Conservation (phyloP, 1,140 invertebrate species). For the Drosophila miranda region DNA sequence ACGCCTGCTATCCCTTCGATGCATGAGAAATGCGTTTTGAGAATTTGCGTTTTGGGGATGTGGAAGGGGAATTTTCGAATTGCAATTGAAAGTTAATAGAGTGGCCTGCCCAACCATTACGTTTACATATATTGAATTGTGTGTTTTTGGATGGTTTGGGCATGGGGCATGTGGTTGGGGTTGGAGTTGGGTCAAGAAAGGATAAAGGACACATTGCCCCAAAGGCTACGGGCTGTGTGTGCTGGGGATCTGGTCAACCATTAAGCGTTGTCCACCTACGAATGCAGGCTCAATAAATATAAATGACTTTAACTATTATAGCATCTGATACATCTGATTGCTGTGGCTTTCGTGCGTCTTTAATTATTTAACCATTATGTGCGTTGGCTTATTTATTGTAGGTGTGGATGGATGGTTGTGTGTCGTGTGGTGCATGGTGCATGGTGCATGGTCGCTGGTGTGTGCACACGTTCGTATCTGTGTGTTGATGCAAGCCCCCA, state of each 20-base stretch:
- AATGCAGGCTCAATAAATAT: conserved; percentile 57
- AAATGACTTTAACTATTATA: conserved; percentile 56
- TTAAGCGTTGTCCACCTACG: conserved; percentile 15
- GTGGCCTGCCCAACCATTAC: conserved; percentile 17
- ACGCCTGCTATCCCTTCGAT: conserved; percentile 3
- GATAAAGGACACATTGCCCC: conserved; percentile 10
- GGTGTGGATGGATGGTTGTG: conserved; percentile 6
- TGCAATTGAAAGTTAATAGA: conserved; percentile 46
- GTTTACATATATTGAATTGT: conserved; percentile 30
- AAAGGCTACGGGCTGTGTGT: conserved; percentile 3
- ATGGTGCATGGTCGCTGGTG: background rate
- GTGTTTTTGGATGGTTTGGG: conserved; percentile 16
- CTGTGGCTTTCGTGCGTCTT: conserved; percentile 40
- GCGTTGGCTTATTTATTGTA: conserved; percentile 32
- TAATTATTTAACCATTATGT: conserved; percentile 62
- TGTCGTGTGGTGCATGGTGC: background rate
- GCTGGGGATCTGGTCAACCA: conserved; percentile 34
- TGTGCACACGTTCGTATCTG: too few species aligned
- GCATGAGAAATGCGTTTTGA: conserved; percentile 17
- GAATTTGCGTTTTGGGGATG: conserved; percentile 15
- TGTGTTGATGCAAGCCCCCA: conserved; percentile 3
- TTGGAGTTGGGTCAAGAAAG: background rate
- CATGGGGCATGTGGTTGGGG: too few species aligned
- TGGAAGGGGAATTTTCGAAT: conserved; percentile 21
- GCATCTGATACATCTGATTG: conserved; percentile 59